Conservation (phyloP, 2,797 vertebrate species). For the Lagocephalus sceleratus region DNA sequence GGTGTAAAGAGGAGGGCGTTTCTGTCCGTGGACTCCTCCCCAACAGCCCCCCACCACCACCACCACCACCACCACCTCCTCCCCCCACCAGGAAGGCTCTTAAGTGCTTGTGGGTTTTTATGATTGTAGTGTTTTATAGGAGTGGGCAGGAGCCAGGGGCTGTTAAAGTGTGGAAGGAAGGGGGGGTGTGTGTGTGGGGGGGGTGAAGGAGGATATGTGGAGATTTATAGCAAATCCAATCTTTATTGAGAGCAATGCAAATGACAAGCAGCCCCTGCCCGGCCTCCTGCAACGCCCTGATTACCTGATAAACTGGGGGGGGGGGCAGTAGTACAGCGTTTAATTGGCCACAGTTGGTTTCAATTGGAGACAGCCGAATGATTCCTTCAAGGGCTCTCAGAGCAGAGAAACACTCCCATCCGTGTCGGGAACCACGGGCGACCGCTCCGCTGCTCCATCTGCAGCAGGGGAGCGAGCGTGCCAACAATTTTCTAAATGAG, state of each 20-base stretch:
- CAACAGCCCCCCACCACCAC: constrained; percentile 9
- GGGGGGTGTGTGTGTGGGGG: constrained; percentile 13
- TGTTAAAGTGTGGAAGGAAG: constrained; percentile 74
- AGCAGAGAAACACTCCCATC: constrained; percentile 35
- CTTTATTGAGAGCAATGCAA: constrained; percentile 78
- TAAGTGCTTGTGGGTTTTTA: constrained; percentile 88
- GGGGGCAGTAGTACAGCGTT: constrained; percentile 28
- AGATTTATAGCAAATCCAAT: constrained; percentile 81
- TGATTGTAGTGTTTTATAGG: constrained; percentile 84
- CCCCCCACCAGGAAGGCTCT: constrained; percentile 72
- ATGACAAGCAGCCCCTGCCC: constrained; percentile 49
- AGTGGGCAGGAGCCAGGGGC: constrained; percentile 77
- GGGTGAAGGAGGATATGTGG: constrained; percentile 55
- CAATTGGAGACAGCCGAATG: constrained; percentile 62
- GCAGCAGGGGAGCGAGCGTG: constrained; percentile 18
- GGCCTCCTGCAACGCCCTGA: constrained; percentile 43
- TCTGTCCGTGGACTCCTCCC: constrained; percentile 58
- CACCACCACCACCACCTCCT: background rate
- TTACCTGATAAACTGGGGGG: constrained; percentile 51
- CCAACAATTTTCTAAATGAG: constrained; percentile 18
- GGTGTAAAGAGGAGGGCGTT: constrained; percentile 81
- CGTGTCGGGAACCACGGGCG: constrained; percentile 45
- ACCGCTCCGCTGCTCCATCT: constrained; percentile 19
- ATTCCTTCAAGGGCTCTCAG: constrained; percentile 56
- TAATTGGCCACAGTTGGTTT: constrained; percentile 70